Conservation (phyloP, 2,797 vertebrate species). For the Caiman crocodilus region DNA sequence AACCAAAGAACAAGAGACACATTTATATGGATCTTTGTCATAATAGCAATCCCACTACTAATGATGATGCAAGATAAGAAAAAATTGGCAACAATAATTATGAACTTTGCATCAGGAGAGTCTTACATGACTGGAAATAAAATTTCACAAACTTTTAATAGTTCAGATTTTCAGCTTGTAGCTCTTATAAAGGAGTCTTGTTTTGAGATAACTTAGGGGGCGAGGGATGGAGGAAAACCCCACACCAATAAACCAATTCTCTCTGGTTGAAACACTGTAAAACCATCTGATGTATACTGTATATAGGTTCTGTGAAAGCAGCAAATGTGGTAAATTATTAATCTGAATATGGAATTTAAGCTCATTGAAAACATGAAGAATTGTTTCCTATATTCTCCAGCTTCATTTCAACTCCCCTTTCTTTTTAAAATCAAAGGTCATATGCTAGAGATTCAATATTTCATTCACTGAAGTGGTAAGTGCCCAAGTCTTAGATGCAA, state of each 20-base stretch:
- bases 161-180: not conserved
- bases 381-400: not conserved
- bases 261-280: not conserved
- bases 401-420: not conserved
- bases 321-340: fast-evolving
- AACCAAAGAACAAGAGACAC: not conserved
- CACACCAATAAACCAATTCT: fast-evolving
- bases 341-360: not conserved
- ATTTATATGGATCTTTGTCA: not conserved
- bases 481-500: not conserved
- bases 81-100: not conserved
- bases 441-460: not conserved
- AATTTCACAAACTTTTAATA: not conserved
- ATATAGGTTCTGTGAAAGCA: not conserved
- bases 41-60: not conserved
- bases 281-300: not conserved
- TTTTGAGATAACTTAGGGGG: not conserved
- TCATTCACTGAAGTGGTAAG: not conserved
- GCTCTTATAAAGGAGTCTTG: fast-evolving
- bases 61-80: not conserved
- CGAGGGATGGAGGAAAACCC: fast-evolving
- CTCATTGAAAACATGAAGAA: not conserved
- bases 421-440: not conserved
- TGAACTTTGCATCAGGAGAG: not conserved
- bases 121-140: not conserved